A percentile compares a stretch with the other conserved stretches of the same genome.
These are phyloP conservation scores for Pterostichus niger DNA, from an alignment of 2,888 invertebrate genomes.

Conservation along the genomic window DNA sequence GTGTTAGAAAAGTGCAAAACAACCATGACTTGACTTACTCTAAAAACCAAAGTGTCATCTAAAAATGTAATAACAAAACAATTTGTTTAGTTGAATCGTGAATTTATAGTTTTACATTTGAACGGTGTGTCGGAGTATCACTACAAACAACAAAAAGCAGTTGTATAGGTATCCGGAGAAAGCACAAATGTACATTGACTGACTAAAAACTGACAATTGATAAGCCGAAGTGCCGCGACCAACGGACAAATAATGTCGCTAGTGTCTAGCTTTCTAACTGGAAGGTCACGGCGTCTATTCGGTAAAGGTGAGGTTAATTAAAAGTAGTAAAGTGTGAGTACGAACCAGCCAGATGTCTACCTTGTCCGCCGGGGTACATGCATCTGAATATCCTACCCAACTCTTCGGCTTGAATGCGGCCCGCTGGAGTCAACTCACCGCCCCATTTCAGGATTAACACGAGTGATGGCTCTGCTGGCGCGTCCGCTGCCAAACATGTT, in stretches of 20 bases:
- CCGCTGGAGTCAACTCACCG: constrained; percentile 98
- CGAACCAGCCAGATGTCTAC: constrained; percentile 89
- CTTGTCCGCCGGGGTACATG: constrained; percentile 99
- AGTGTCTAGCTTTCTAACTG: constrained; percentile 7
- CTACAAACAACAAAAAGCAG: constrained; percentile 25
- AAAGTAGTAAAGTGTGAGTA: constrained; percentile 76
- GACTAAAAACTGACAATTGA: constrained; percentile 29
- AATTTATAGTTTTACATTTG: background rate
- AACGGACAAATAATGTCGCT: background rate
- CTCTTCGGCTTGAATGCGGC: constrained; percentile 98
- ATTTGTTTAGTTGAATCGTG: constrained; percentile 2
- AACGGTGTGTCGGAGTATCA: constrained; percentile 8
- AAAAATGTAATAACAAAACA: constrained; percentile 29
- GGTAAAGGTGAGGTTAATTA: constrained; percentile 59
- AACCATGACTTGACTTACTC: constrained; percentile 36
- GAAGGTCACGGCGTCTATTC: constrained; percentile 23
- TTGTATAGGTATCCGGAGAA: constrained; percentile 12
- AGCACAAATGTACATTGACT: constrained; percentile 30
- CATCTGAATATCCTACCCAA: constrained; percentile 98
- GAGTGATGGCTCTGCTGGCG: constrained; percentile 94
- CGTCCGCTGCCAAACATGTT: constrained; percentile 81
- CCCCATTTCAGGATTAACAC: constrained; percentile 99
- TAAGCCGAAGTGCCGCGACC: background rate
- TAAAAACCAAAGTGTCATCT: constrained; percentile 34
- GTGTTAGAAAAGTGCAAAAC: constrained; percentile 60